A percentile compares a stretch with the other conserved stretches of the same genome.
Conservation (phyloP, 2,888 invertebrate genomes). For the Cyaniris semiargus region DNA sequence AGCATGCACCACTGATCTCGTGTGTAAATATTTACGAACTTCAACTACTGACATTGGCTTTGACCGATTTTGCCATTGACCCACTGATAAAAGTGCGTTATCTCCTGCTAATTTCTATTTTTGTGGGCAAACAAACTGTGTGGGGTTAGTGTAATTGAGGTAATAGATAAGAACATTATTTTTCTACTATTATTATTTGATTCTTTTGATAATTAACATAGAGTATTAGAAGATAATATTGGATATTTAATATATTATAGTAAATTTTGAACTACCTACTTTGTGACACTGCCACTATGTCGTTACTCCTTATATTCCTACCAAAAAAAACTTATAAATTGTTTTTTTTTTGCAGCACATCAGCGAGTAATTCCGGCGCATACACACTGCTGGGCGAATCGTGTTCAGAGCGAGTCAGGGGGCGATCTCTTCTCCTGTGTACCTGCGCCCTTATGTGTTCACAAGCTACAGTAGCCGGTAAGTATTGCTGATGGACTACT, state of each 20-base stretch:
- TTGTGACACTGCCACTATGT: too few species aligned
- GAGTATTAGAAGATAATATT: too few species aligned
- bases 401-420: constrained; percentile 61
- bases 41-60: constrained; percentile 30
- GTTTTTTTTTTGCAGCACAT: constrained; percentile 53
- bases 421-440: constrained; percentile 65
- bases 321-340: neutral
- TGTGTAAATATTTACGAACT: constrained; percentile 1
- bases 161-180: neutral
- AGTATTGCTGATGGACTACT: too few species aligned
- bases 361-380: constrained; percentile 70
- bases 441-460: constrained; percentile 72
- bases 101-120: neutral
- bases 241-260: too few species aligned
- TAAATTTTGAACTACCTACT: too few species aligned
- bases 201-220: too few species aligned
- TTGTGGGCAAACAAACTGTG: neutral
- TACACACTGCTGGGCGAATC: constrained; percentile 73
- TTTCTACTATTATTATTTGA: too few species aligned
- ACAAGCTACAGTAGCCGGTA: constrained; percentile 69
- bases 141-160: neutral
- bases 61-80: constrained; percentile 29
- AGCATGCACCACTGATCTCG: neutral
- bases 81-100: constrained; percentile 18
- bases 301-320: neutral